Percentiles rank a stretch among this genome's conserved stretches.
Conservation (phyloP, 2,797 vertebrate genomes). For the Tauraco hartlaubi region DNA sequence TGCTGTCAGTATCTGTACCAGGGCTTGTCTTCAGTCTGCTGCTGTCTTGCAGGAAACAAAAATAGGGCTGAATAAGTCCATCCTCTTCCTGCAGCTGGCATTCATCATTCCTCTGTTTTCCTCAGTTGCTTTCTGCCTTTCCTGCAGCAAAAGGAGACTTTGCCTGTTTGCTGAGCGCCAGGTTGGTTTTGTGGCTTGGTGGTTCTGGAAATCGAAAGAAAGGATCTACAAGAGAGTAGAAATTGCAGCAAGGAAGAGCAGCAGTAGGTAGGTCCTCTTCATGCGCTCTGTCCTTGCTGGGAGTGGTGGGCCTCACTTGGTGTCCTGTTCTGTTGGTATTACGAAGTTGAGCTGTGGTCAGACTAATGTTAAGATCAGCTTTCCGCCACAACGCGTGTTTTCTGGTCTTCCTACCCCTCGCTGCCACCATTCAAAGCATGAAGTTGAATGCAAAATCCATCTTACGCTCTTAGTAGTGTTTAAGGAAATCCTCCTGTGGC, state of each 20-base stretch:
- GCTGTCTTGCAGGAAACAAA: background rate
- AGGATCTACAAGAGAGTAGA: background rate
- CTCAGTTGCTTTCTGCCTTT: background rate
- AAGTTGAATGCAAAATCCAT: background rate
- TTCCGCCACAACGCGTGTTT: accelerated
- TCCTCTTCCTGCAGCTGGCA: background rate
- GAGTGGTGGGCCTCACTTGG: background rate
- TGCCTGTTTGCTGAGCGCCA: background rate
- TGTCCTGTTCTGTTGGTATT: no score
- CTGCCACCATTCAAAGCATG: background rate
- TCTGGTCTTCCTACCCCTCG: background rate
- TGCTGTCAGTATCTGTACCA: background rate
- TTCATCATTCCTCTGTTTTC: background rate
- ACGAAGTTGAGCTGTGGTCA: accelerated
- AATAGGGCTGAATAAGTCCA: background rate
- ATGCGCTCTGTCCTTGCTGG: background rate
- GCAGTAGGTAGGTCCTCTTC: background rate
- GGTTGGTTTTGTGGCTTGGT: background rate
- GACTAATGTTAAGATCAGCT: background rate
- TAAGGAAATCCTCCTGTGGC: background rate
- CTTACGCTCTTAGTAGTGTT: background rate
- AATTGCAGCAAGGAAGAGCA: background rate
- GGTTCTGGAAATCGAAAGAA: background rate
- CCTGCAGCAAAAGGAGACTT: background rate
- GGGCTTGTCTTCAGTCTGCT: background rate